These are phyloP conservation scores for Phrynosoma blainvillii DNA, from an alignment of 2,113 vertebrate genomes.

Conservation along the genomic window DNA sequence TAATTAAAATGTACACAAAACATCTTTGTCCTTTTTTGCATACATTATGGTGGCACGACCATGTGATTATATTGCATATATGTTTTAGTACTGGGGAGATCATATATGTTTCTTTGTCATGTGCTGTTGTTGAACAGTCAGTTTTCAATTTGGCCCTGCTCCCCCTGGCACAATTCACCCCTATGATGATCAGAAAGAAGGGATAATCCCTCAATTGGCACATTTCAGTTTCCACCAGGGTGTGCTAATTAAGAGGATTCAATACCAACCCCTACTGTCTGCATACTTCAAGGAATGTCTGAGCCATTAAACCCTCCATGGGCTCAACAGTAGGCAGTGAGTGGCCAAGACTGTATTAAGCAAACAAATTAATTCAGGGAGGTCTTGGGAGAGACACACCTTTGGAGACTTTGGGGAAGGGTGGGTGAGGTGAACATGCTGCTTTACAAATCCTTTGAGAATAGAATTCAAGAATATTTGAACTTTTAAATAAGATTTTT, in stretches of 20 bases:
- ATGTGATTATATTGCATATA: not conserved
- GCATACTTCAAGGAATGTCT: not conserved
- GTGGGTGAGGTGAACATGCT: not conserved
- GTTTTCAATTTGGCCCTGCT: not conserved
- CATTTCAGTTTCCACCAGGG: constrained; percentile 20
- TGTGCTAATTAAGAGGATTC: constrained; percentile 42
- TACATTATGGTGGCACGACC: not conserved
- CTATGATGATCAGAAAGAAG: constrained; percentile 27
- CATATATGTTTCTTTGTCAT: not conserved
- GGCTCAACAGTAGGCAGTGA: not conserved
- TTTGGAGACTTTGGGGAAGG: too few species aligned
- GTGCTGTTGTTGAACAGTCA: not conserved
- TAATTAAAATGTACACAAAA: not conserved
- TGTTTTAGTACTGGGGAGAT: not conserved
- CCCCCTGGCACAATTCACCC: constrained; percentile 11
- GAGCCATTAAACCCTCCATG: too few species aligned
- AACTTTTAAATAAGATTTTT: too few species aligned
- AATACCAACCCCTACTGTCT: not conserved
- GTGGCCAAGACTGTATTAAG: not conserved
- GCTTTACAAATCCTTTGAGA: not conserved
- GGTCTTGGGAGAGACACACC: not conserved
- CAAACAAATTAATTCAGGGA: not conserved
- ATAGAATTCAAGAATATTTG: not conserved
- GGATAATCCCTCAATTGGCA: constrained; percentile 51
- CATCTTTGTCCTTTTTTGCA: not conserved